These are phyloP conservation scores for Cosmopolites sordidus DNA, from an alignment of 2,888 invertebrate species.

Conservation along the genomic window DNA sequence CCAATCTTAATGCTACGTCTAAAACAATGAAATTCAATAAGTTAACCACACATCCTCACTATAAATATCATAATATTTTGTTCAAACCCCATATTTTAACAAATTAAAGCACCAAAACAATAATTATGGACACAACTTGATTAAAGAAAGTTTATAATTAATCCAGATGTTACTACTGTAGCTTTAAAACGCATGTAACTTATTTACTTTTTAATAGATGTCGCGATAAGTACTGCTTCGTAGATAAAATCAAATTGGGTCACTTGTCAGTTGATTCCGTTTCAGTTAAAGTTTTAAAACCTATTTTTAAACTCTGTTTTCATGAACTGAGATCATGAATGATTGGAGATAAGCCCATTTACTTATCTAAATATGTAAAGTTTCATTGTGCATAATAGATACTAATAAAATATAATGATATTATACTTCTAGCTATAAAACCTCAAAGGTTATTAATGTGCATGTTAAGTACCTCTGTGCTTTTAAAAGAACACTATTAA, in stretches of 20 bases:
- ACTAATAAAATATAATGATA: too few species aligned
- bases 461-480: slow-evolving; percentile 1
- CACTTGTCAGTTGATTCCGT: neutral
- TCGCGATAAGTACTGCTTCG: slow-evolving; percentile 2
- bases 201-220: slow-evolving; percentile 2
- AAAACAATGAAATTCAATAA: too few species aligned
- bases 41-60: too few species aligned
- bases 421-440: neutral
- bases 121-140: too few species aligned
- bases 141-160: too few species aligned
- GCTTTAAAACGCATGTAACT: neutral
- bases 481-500: slow-evolving; percentile 3
- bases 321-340: neutral
- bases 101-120: too few species aligned
- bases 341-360: slow-evolving; percentile 2
- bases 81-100: too few species aligned
- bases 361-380: slow-evolving; percentile 3
- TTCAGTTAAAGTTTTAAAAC: neutral
- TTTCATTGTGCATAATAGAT: neutral
- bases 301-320: slow-evolving; percentile 3
- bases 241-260: slow-evolving; percentile 1
- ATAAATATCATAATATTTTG: too few species aligned
- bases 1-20: too few species aligned
- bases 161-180: slow-evolving; percentile 3
- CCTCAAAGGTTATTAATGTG: neutral